Conservation (phyloP, 2,888 invertebrate genomes). For the Synanthedon tipuliformis region DNA sequence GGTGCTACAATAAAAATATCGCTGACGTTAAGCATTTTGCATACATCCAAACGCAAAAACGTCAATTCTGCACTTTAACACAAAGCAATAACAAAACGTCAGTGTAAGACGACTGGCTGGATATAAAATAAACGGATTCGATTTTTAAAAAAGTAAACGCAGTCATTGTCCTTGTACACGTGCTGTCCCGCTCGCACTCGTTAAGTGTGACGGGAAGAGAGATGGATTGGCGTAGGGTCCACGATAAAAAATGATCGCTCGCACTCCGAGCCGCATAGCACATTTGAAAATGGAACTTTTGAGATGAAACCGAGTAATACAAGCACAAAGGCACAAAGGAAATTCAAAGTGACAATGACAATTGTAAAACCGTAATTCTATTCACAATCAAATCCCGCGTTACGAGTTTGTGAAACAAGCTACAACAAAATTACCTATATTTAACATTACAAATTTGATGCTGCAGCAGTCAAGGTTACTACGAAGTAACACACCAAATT, state of each 20-base stretch:
- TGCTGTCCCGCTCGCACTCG: constrained; percentile 10
- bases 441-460: too few species aligned
- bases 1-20: not conserved
- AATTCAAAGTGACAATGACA: not conserved
- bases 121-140: not conserved
- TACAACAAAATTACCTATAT: too few species aligned
- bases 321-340: too few species aligned
- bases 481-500: too few species aligned
- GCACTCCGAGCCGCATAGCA: not conserved
- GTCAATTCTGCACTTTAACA: not conserved
- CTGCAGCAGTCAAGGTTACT: too few species aligned
- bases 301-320: not conserved
- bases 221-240: constrained; percentile 5
- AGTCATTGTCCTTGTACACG: constrained; percentile 13
- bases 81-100: not conserved
- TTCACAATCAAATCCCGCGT: too few species aligned
- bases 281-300: not conserved
- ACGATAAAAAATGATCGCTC: constrained; percentile 14
- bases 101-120: not conserved
- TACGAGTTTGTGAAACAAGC: too few species aligned
- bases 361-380: too few species aligned
- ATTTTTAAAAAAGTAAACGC: constrained; percentile 5
- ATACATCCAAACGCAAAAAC: not conserved
- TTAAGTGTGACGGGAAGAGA: constrained; percentile 5
- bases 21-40: not conserved